Conservation (phyloP, 2,888 invertebrate genomes). For the Hyalella azteca region DNA sequence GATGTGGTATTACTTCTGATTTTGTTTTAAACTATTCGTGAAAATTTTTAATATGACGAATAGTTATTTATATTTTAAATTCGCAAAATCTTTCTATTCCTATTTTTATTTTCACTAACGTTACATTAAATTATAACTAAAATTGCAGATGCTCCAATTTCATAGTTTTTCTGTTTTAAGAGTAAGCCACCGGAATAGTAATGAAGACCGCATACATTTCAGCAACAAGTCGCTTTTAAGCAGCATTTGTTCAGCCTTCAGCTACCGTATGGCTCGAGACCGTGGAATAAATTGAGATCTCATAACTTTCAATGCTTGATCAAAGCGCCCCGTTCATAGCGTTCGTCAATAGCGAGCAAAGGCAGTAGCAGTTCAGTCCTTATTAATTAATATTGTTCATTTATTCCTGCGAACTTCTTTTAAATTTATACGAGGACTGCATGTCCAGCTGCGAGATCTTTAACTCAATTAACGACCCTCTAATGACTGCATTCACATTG, state of each 20-base stretch:
- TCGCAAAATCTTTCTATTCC: no score
- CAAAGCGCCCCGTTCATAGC: neutral
- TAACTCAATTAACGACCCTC: constrained; percentile 30
- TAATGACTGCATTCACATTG: constrained; percentile 27
- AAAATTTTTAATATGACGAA: no score
- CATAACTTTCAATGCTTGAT: constrained; percentile 18
- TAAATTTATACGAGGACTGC: neutral
- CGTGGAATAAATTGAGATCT: constrained; percentile 1
- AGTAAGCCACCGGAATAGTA: no score
- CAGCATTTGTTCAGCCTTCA: neutral
- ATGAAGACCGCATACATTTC: neutral
- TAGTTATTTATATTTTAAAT: no score
- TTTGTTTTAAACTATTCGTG: no score
- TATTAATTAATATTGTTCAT: neutral
- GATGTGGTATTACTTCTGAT: no score
- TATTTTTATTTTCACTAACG: no score
- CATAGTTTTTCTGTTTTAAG: no score
- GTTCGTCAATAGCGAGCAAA: neutral
- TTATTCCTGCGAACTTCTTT: neutral
- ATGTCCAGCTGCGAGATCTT: constrained; percentile 27
- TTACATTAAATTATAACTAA: no score
- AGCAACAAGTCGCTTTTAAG: neutral
- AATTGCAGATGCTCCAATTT: no score
- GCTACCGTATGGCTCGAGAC: neutral
- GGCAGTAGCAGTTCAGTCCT: no score